Evolutionary conservation across 2,888 invertebrate species (phyloP).

Genomic region (Luffia ferchaultella): DNA sequence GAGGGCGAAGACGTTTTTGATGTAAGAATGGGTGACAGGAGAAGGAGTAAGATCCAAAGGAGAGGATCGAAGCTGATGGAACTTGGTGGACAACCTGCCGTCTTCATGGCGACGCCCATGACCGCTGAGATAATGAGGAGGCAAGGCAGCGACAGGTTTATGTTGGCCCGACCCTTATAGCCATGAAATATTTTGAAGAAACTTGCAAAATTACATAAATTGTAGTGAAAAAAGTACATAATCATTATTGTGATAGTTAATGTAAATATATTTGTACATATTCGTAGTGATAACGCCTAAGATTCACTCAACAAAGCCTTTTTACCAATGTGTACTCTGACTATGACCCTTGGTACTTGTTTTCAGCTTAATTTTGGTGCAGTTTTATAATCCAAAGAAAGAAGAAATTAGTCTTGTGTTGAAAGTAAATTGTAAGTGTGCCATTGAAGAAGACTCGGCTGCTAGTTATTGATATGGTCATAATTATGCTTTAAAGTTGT

Average conservation of each 20-base stretch:
- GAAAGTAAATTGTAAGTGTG: neutral
- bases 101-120: constrained; percentile 50
- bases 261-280: no score
- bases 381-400: neutral
- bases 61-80: constrained; percentile 37
- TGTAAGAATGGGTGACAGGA: constrained; percentile 34
- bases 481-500: no score
- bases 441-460: neutral
- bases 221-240: no score
- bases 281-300: no score
- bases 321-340: neutral
- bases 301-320: neutral
- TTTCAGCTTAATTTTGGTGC: neutral
- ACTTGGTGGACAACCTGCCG: constrained; percentile 41
- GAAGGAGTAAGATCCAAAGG: constrained; percentile 34
- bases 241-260: no score
- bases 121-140: constrained; percentile 53
- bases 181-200: no score
- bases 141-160: constrained; percentile 48
- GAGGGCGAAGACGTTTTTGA: constrained; percentile 56
- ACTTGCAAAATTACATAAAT: no score
- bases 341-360: neutral
- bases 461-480: neutral
- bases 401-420: neutral
- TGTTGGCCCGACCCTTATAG: constrained; percentile 45